Evolutionary conservation across 2,888 invertebrate species (phyloP), one percentile per base, ranked within the genome.

Genomic region (Athetis lepigone): DNA sequence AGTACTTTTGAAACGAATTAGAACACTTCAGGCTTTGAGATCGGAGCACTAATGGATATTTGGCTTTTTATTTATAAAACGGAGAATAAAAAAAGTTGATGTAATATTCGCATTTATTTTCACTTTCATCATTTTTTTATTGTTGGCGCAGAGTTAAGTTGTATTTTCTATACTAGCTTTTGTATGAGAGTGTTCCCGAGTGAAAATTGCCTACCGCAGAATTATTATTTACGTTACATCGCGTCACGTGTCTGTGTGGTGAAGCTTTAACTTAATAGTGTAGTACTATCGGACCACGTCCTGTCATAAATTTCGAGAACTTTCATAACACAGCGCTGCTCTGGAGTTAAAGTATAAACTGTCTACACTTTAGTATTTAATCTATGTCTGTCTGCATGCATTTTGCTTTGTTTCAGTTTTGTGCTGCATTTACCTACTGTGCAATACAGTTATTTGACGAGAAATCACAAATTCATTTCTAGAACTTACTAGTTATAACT

Each of bases 1-100:
- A 50, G 33, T 19, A 40, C 40, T 45, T 43, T 64, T 23, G 49
- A 55, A 50, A 54, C 23, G 37, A 45, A 50, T 68, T 46, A 55
- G 39, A 49, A 64, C 39, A 16, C 43, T 71, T 45, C 1, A 36
- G 51, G 29, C 16, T 54, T 49, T 40, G 6, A 39, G 29, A 40
- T 39, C 9, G 21, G 33, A 4, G 42, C 36, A n/a, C 9, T 70
- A 42, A 47, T 25, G 70, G n/a, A 51, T 61, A 36, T 46, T 50
- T 39, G 4, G 21, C 4, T 13, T 19, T 58, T 43, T 49, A 42
- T 49, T 39, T 33, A 6, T 5, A 39, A 66, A 56, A 37, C 0
- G 9, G 11, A 13, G 16, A n/a, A 23, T 3, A 33, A 21, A 42
- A 13, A 33, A 11, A 3, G n/a, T 13, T 16, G 0, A 4, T 13